These are phyloP conservation scores for Gymnothorax javanicus DNA, from an alignment of 2,797 vertebrate species.

Conservation along the genomic window DNA sequence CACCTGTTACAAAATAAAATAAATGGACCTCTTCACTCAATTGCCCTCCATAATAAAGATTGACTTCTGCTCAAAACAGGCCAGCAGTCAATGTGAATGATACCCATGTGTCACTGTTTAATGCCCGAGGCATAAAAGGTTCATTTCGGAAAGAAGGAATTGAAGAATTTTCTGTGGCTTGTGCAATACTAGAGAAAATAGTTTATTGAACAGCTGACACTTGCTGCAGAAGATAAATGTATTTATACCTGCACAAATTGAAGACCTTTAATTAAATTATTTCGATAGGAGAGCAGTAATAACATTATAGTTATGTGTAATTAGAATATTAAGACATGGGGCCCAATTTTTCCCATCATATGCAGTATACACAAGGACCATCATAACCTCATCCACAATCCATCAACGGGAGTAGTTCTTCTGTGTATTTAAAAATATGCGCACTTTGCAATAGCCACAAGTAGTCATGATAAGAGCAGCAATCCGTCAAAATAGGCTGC, in stretches of 20 bases:
- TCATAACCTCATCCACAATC: not conserved
- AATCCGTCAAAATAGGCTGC: too few relatives aligned
- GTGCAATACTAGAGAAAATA: not conserved
- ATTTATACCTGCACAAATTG: not conserved
- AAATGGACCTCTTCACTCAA: constrained; percentile 8
- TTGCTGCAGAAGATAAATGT: not conserved
- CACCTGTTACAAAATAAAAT: not conserved
- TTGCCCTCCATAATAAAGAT: constrained; percentile 2
- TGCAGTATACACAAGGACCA: too few relatives aligned
- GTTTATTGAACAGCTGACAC: not conserved
- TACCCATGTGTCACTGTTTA: not conserved
- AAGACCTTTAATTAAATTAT: not conserved
- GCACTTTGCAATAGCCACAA: too few relatives aligned
- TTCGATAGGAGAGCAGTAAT: not conserved
- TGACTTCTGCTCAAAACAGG: not conserved
- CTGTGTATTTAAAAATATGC: too few relatives aligned
- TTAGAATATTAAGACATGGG: not conserved
- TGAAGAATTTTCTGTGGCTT: not conserved
- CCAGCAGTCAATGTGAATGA: not conserved
- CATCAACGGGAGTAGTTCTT: too few relatives aligned
- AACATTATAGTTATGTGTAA: not conserved
- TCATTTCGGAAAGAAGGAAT: not conserved
- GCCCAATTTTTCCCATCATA: too few relatives aligned
- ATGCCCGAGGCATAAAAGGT: not conserved
- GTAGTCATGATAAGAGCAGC: too few relatives aligned